Evolutionary conservation across 2,888 invertebrate species (phyloP).

Genomic region (Platycheirus albimanus): DNA sequence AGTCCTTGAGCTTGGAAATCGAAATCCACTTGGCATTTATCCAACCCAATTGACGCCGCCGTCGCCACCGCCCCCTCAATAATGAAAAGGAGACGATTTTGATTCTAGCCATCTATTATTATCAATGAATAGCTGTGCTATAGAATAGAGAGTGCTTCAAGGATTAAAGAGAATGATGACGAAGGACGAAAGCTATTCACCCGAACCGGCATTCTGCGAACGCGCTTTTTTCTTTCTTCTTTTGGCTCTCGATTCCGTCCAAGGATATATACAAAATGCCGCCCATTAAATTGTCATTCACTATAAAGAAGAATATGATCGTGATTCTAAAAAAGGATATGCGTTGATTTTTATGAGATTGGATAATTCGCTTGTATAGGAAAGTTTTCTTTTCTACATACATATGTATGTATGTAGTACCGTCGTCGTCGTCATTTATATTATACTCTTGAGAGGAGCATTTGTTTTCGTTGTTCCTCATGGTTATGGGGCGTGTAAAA

Average conservation of each 20-base stretch:
- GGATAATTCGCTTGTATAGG: constrained; percentile 32
- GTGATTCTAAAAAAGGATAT: constrained; percentile 40
- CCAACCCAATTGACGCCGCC: constrained; percentile 15
- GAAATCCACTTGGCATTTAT: constrained; percentile 21
- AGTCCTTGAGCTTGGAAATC: background rate
- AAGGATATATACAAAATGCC: constrained; percentile 42
- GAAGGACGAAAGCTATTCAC: constrained; percentile 45
- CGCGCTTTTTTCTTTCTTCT: background rate
- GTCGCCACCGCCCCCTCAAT: constrained; percentile 17
- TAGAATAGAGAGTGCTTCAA: constrained; percentile 31
- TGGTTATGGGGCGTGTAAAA: constrained; percentile 30
- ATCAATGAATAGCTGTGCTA: constrained; percentile 52
- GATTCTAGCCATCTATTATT: constrained; percentile 63
- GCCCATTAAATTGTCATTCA: constrained; percentile 50
- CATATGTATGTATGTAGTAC: no score
- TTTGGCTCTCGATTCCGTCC: constrained; percentile 16
- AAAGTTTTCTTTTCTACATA: constrained; percentile 29
- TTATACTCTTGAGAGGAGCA: background rate
- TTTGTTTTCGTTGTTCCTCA: constrained; percentile 12
- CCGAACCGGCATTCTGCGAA: constrained; percentile 24
- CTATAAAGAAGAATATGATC: constrained; percentile 33
- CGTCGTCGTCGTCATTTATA: no score
- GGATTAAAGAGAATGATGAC: constrained; percentile 45
- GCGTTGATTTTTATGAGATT: constrained; percentile 62
- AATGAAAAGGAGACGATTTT: constrained; percentile 34